These are phyloP conservation scores for Psix sp. DNA, from an alignment of 1,140 invertebrate genomes.

Conservation along the genomic window DNA sequence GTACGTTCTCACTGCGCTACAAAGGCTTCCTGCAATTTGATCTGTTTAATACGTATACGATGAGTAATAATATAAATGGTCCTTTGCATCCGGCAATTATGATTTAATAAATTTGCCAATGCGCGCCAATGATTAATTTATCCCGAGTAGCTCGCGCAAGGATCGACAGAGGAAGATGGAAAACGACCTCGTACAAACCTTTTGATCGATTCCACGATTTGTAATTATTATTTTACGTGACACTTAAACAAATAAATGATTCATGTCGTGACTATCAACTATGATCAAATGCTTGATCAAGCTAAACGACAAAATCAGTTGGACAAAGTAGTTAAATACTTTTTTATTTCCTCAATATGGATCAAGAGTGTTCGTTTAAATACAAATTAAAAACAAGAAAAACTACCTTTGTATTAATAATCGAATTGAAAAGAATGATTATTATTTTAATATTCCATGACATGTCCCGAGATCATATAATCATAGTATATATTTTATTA, in stretches of 20 bases:
- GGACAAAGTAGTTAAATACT: too few species aligned
- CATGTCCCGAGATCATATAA: too few species aligned
- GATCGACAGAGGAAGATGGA: constrained; percentile 5
- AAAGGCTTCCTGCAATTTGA: constrained; percentile 60
- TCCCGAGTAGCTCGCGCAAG: constrained; percentile 21
- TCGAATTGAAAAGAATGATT: too few species aligned
- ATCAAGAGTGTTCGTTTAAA: too few species aligned
- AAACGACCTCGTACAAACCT: constrained; percentile 1
- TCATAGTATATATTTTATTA: too few species aligned
- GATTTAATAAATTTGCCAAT: constrained; percentile 57
- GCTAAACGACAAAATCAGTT: constrained; percentile 2
- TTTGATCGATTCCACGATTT: too few species aligned
- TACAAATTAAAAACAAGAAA: too few species aligned
- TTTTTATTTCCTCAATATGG: too few species aligned
- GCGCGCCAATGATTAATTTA: constrained; percentile 46
- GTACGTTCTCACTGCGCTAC: constrained; percentile 37
- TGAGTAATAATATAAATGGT: constrained; percentile 57
- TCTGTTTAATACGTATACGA: constrained; percentile 42
- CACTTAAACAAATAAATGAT: constrained; percentile 11
- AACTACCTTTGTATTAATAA: too few species aligned
- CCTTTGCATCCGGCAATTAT: constrained; percentile 57
- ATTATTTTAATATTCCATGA: too few species aligned
- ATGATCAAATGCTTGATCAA: too few species aligned
- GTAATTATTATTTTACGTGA: constrained; percentile 15
- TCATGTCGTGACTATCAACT: constrained; percentile 4